Evolutionary conservation across 2,797 vertebrate genomes (phyloP).

Genomic region (Schizopygopsis pylzovi): DNA sequence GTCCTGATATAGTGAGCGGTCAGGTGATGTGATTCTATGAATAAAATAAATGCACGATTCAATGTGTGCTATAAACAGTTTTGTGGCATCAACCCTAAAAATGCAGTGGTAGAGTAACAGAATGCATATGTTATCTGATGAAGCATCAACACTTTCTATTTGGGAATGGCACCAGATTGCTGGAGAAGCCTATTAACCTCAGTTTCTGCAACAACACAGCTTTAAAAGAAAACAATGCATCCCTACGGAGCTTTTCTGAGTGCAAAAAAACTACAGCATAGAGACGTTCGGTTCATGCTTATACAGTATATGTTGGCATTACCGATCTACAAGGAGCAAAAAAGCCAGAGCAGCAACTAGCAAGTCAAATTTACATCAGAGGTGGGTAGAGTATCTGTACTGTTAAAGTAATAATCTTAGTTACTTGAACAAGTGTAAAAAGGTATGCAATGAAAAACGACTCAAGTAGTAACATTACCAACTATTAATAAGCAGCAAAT

Average conservation of each 20-base stretch:
- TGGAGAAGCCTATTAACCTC: conserved; percentile 23
- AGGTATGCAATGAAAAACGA: neutral
- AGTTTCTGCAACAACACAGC: conserved; percentile 12
- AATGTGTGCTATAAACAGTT: neutral
- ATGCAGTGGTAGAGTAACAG: neutral
- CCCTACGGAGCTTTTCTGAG: conserved; percentile 8
- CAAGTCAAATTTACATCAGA: neutral
- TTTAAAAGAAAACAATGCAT: conserved; percentile 21
- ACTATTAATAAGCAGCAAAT: too few relatives aligned
- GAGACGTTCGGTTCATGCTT: neutral
- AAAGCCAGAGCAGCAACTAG: neutral
- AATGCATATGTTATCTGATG: neutral
- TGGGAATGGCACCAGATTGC: conserved; percentile 34
- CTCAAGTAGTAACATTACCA: too few relatives aligned
- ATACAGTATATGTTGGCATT: neutral
- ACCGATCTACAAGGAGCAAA: neutral
- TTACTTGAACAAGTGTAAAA: neutral
- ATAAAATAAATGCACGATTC: neutral
- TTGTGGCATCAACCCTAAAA: neutral
- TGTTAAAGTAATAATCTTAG: too few relatives aligned
- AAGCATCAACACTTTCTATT: neutral
- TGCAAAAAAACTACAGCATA: neutral
- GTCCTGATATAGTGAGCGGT: neutral
- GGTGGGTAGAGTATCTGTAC: neutral
- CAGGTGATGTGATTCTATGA: too few relatives aligned